These are phyloP conservation scores for Oeneis ivallda DNA, from an alignment of 2,888 invertebrate genomes.

Conservation along the genomic window DNA sequence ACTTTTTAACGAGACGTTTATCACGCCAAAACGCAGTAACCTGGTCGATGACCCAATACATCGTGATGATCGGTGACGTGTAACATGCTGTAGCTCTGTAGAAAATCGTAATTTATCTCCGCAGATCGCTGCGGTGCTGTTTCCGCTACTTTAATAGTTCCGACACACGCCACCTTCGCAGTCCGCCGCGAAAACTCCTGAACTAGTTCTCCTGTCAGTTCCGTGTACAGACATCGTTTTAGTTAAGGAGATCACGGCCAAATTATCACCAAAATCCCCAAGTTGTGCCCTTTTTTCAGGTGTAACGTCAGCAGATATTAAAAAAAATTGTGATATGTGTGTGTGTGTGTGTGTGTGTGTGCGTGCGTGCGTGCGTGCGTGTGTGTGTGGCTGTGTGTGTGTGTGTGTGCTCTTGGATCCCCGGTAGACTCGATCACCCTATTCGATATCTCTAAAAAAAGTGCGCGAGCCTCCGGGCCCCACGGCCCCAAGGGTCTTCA, in stretches of 20 bases:
- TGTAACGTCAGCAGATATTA: not conserved
- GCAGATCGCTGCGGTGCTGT: constrained; percentile 64
- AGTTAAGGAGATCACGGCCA: no score
- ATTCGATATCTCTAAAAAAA: no score
- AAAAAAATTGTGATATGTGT: no score
- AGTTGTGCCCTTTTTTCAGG: not conserved
- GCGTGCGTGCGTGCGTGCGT: no score
- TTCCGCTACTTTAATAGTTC: constrained; percentile 47
- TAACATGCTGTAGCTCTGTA: constrained; percentile 37
- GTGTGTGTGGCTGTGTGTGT: no score
- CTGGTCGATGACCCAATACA: constrained; percentile 32
- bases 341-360: no score
- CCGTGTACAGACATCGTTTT: not conserved
- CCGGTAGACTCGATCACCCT: no score
- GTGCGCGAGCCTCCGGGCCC: no score
- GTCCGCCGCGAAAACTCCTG: constrained; percentile 33
- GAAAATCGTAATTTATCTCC: constrained; percentile 59
- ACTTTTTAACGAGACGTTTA: no score
- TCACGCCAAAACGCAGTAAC: constrained; percentile 16
- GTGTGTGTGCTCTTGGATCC: no score
- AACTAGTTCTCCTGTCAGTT: not conserved
- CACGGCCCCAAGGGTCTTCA: no score
- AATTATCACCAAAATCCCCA: not conserved
- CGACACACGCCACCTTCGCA: constrained; percentile 46
- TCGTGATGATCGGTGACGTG: constrained; percentile 25